Evolutionary conservation across 2,797 vertebrate genomes (phyloP).

Genomic region (Tapirus indicus): DNA sequence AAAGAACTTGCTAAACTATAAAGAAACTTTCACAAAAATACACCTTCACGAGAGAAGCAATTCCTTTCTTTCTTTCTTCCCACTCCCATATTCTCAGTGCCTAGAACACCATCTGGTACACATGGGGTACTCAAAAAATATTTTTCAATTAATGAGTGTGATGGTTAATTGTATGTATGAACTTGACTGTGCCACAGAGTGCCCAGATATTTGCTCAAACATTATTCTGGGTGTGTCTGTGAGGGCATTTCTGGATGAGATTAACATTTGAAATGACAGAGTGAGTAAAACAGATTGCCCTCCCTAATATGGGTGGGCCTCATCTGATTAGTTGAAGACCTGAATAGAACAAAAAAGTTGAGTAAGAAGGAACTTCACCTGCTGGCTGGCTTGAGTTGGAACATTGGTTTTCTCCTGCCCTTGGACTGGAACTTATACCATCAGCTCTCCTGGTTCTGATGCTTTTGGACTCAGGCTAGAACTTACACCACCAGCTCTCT

Average conservation of each 20-base stretch:
- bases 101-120: neutral
- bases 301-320: neutral
- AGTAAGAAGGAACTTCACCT: neutral
- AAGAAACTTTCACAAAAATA: neutral
- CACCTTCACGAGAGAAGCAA: neutral
- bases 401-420: neutral
- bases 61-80: neutral
- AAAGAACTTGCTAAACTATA: conserved; percentile 30
- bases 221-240: neutral
- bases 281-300: neutral
- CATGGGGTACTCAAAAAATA: neutral
- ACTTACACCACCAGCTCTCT: neutral
- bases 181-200: neutral
- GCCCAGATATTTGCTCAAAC: neutral
- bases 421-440: neutral
- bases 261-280: neutral
- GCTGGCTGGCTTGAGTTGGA: neutral
- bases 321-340: neutral
- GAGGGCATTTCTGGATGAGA: neutral
- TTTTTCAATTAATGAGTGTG: neutral
- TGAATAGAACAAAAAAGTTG: neutral
- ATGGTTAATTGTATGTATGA: neutral
- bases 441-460: neutral
- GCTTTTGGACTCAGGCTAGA: neutral
- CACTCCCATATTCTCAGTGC: neutral